Conservation (phyloP, 2,113 vertebrate species). For the Origma solitaria region DNA sequence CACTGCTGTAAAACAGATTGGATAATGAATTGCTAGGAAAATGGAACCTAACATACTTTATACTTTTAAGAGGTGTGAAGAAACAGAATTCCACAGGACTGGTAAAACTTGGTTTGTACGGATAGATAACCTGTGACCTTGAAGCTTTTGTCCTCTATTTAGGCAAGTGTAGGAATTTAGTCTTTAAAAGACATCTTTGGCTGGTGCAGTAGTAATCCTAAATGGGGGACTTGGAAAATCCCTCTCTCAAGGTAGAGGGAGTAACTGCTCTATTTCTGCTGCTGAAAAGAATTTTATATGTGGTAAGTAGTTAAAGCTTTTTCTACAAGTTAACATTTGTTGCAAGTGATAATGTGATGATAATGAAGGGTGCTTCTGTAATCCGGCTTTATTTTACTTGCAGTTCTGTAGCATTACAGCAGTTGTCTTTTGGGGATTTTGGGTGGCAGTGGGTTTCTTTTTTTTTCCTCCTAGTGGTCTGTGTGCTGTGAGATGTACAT, state of each 20-base stretch:
- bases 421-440: background rate
- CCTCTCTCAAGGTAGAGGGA: background rate
- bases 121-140: background rate
- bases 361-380: fast-evolving
- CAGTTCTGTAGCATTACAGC: background rate
- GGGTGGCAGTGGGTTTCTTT: background rate
- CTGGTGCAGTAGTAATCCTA: background rate
- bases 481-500: background rate
- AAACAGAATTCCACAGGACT: background rate
- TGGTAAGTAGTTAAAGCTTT: background rate
- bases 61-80: background rate
- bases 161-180: background rate
- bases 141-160: background rate
- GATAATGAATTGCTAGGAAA: background rate
- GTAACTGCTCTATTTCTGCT: background rate
- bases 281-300: background rate
- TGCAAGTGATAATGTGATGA: background rate
- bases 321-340: background rate
- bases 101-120: background rate
- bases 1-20: background rate
- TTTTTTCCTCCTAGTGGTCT: background rate
- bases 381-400: background rate
- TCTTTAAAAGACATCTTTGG: background rate
- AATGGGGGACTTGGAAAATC: background rate
- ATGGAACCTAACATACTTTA: background rate